Evolutionary conservation across 2,888 invertebrate genomes (phyloP).

Genomic region (Himalopsyche japonica): DNA sequence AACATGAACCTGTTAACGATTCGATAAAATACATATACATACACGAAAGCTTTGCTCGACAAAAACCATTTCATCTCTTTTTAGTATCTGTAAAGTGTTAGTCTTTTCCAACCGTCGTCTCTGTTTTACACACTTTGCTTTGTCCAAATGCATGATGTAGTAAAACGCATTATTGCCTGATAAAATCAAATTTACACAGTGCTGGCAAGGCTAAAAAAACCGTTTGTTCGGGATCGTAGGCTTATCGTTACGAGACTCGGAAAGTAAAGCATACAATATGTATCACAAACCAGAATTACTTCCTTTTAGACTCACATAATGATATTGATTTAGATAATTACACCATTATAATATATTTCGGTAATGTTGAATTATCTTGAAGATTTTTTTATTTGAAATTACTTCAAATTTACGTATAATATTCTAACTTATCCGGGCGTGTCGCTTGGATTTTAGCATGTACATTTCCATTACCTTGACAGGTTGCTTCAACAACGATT

Average conservation of each 20-base stretch:
- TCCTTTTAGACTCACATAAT: too few relatives aligned
- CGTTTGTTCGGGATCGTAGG: constrained; percentile 14
- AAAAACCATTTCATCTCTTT: neutral
- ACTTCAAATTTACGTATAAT: too few relatives aligned
- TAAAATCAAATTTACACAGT: constrained; percentile 36
- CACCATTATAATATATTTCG: too few relatives aligned
- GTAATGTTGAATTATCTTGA: too few relatives aligned
- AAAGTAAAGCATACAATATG: neutral
- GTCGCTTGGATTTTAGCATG: too few relatives aligned
- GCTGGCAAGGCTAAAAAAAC: constrained; percentile 18
- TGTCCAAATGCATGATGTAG: constrained; percentile 24
- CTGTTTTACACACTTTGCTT: constrained; percentile 16
- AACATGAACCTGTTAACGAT: constrained; percentile 38
- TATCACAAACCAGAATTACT: neutral
- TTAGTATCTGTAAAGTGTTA: neutral
- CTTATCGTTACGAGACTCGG: neutral
- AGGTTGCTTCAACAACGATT: too few relatives aligned
- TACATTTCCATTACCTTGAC: too few relatives aligned
- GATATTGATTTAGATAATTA: too few relatives aligned
- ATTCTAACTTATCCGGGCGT: too few relatives aligned
- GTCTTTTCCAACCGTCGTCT: neutral
- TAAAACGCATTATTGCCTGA: constrained; percentile 37
- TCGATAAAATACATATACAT: constrained; percentile 8
- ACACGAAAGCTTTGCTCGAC: neutral
- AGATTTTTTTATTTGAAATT: too few relatives aligned